These are phyloP conservation scores for Ellobium chinense DNA, from an alignment of 2,888 invertebrate genomes.

Conservation along the genomic window DNA sequence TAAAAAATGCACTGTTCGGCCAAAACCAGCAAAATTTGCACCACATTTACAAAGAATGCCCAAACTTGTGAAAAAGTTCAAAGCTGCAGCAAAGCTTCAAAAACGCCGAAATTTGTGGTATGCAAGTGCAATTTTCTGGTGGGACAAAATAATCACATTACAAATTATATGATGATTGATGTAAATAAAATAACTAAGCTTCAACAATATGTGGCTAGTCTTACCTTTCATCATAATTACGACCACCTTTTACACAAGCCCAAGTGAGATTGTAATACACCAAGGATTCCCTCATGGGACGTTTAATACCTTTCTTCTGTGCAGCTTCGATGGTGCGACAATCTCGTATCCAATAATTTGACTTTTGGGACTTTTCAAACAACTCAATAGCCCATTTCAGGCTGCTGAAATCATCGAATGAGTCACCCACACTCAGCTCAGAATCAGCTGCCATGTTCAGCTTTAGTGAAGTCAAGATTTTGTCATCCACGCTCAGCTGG, in stretches of 20 bases:
- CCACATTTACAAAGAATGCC: no score
- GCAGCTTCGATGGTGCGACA: constrained; percentile 30
- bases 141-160: no score
- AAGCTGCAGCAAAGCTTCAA: no score
- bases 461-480: no score
- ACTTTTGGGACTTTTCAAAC: constrained; percentile 32
- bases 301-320: constrained; percentile 25
- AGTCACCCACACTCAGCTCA: constrained; percentile 19
- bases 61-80: no score
- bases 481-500: no score
- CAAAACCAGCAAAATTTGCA: no score
- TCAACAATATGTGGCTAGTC: not conserved
- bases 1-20: no score
- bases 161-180: not conserved
- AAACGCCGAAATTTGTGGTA: no score
- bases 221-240: constrained; percentile 36
- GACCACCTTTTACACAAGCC: constrained; percentile 35
- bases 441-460: constrained; percentile 1
- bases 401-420: constrained; percentile 29
- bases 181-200: not conserved
- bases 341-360: constrained; percentile 28
- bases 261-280: constrained; percentile 31
- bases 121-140: no score
- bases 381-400: constrained; percentile 25
- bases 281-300: constrained; percentile 21